Base-by-base conservation (phyloP, 2,113 vertebrate genomes). In the Sisor rabdophorus region DNA sequence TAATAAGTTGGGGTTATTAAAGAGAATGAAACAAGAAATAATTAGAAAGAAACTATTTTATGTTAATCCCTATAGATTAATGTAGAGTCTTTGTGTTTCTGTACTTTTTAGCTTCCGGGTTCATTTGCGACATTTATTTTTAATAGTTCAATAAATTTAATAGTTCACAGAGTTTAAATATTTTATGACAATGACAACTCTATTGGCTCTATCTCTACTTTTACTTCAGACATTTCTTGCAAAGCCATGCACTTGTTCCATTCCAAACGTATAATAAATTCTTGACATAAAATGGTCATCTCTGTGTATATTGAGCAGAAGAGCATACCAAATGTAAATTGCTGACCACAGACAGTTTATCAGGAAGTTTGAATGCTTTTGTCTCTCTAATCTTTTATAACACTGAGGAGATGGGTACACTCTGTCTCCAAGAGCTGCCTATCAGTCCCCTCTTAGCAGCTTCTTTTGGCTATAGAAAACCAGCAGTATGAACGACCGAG, bases 401-500 rank as follows among this genome's bases (percentile, higher is more conserved):
- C 28, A 30, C 50, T 22, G 53, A 76, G 73, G n/a, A 44, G 72
- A 78, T 75, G 52, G 65, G 68, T 67, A 50, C 47, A 59, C 59
- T 83, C 53, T 47, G 12, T 80, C 75, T 71, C 64, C 16, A n/a
- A 74, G 44, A 24, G 53, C 44, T 30, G 17, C 28, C 50, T 74
- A 71, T 71, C 56, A 58, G 40, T 24, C 65, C 75, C 60, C 60
- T 54, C 75, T 58, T 36, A 70, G 71, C n/a, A 26, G 20, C 1
- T 32, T 24, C 19, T 72, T 48, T n/a, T 76, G 68, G 70, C 56
- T 63, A 26, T 77, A 19, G 30, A 20, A 36, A 52, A 63, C 17
- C 4, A 20, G 30, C 50, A 60, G 52, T 47, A 80, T 32, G 48
- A 80, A 78, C 5, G 24, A 11, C 60, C 55, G 32, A 71, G 9